Evolutionary conservation across 2,888 invertebrate genomes (phyloP).

Genomic region (Eupithecia subumbrata): DNA sequence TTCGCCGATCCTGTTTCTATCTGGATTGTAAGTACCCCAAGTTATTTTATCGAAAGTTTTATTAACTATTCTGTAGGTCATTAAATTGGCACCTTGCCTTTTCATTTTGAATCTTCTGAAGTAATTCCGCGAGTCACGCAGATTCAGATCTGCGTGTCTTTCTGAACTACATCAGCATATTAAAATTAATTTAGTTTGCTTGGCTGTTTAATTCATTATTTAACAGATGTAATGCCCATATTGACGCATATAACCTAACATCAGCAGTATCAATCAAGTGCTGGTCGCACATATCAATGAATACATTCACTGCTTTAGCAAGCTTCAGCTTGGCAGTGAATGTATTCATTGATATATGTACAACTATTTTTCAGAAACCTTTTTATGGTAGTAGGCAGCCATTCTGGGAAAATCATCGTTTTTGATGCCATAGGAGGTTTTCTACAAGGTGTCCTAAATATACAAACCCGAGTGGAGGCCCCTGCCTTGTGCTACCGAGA

Average conservation of each 20-base stretch:
- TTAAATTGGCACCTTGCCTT: too few relatives aligned
- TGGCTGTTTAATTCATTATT: too few relatives aligned
- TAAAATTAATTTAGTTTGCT: too few relatives aligned
- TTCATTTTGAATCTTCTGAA: too few relatives aligned
- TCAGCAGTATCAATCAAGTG: too few relatives aligned
- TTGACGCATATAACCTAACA: too few relatives aligned
- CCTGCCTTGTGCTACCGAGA: constrained; percentile 75
- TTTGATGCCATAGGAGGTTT: constrained; percentile 82
- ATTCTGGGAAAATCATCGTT: constrained; percentile 88
- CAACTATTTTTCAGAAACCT: constrained; percentile 63
- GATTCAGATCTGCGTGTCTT: too few relatives aligned
- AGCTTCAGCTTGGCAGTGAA: neutral
- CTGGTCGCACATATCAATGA: neutral
- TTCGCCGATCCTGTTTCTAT: constrained; percentile 84
- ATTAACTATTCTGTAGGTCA: neutral
- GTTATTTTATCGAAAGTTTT: neutral
- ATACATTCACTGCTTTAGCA: too few relatives aligned
- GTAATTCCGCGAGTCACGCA: too few relatives aligned
- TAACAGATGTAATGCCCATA: too few relatives aligned
- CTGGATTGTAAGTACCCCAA: constrained; percentile 70
- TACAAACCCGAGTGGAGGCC: constrained; percentile 90
- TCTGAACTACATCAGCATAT: too few relatives aligned
- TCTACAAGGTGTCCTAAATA: constrained; percentile 71
- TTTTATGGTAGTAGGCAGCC: constrained; percentile 79
- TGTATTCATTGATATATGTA: neutral